phyloP scores from a whole-genome alignment of 1,140 invertebrate genomes.

The Adelges cooleyi region DNA sequence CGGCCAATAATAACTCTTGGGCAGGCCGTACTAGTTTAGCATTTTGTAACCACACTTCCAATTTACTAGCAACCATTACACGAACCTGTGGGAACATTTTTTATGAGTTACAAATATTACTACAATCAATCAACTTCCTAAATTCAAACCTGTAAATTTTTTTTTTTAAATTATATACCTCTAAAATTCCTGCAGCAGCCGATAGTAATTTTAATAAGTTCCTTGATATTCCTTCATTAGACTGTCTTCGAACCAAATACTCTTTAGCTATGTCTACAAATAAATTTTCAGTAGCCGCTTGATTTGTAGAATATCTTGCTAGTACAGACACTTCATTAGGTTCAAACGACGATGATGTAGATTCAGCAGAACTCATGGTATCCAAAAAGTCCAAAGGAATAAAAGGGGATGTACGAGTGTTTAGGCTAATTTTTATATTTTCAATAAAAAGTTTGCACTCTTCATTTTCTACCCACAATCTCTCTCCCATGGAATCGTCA shows the following conservation, averaged over 20 bases:
- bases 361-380: neutral
- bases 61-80: slow-evolving; percentile 61
- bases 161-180: slow-evolving; percentile 49
- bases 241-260: slow-evolving; percentile 69
- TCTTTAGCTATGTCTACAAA: slow-evolving; percentile 80
- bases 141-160: too few relatives aligned
- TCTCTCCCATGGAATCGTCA: slow-evolving; percentile 84
- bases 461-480: slow-evolving; percentile 84
- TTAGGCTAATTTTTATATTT: slow-evolving; percentile 81
- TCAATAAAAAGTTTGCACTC: slow-evolving; percentile 86
- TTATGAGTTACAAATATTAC: neutral
- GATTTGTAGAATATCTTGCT: slow-evolving; percentile 4
- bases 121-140: neutral
- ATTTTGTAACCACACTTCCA: slow-evolving; percentile 93
- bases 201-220: slow-evolving; percentile 79
- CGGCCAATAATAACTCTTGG: slow-evolving; percentile 83
- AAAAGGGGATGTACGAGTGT: slow-evolving; percentile 61
- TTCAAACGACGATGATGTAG: neutral
- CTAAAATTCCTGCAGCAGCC: slow-evolving; percentile 69
- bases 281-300: slow-evolving; percentile 34
- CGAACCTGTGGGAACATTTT: slow-evolving; percentile 50
- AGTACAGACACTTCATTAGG: neutral
- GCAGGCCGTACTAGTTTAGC: slow-evolving; percentile 82
- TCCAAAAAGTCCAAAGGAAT: slow-evolving; percentile 39
- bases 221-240: slow-evolving; percentile 71